Evolutionary conservation across 35 echinoderm and acorn worm genomes (phyloP), one percentile per base, ranked within the genome.

Genomic region (Apostichopus parvimensis): DNA sequence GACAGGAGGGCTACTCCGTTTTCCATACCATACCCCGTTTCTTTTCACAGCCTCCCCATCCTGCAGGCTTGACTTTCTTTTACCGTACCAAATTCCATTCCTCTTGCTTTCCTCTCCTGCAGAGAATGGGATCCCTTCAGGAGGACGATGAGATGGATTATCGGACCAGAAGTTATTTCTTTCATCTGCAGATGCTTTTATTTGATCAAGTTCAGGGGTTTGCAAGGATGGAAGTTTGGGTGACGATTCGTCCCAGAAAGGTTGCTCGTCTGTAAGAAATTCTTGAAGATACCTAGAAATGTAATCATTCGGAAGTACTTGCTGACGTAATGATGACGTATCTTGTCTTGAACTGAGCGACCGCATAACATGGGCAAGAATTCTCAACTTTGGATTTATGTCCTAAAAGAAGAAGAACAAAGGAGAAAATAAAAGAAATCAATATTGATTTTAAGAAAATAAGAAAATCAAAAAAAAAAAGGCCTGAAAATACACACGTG

Each of bases 51-150:
- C 8, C 10, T 60, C 21, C 18, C n/a, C 81, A 5, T 84, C 54
- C 54, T 17, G 9, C 81, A 55, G 57, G 81, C 8, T 84, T 5
- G 81, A 6, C 4, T 11, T 10, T 59, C 89, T 91, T 25, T 91
- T 91, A 6, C 89, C 89, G 55, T 91, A 91, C 89, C 89, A 91
- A n/a, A 91, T 56, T 6, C 89, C 89, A 22, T 91, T 91, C 20
- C 89, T 91, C 56, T 91, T 91, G 6, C 56, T 73, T 12, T 53
- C 34, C 10, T 28, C 17, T 1, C 26, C 60, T 72, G 28, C 55
- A 6, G 55, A 8, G 8, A 12, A 14, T 1, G 11, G 12, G 22
- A 82, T 2, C 1, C 12, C 24, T 6, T 53, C 79, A 18, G 45
- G 22, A 22, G 11, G 13, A 18, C 28, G 8, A 82, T 82, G 61